These are phyloP conservation scores for Epizoanthus ramosus DNA, from an alignment of 92 coral and sea anemone species.

Conservation along the genomic window DNA sequence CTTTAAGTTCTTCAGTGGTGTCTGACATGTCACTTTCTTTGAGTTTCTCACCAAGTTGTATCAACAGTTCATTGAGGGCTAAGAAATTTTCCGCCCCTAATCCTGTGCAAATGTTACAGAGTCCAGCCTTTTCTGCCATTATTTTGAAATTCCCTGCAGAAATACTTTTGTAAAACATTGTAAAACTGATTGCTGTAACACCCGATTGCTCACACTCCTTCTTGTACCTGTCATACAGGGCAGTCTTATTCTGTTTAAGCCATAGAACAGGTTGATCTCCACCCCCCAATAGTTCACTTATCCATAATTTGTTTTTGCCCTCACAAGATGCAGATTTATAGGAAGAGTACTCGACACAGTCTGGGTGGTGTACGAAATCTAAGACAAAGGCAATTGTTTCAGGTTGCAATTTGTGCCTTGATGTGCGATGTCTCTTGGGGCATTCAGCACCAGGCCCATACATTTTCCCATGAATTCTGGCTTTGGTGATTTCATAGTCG, in stretches of 20 bases:
- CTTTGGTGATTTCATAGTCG: conserved; percentile 30
- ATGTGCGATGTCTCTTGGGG: conserved; percentile 3
- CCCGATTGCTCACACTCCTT: conserved; percentile 40
- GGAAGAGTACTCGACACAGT: conserved; percentile 15
- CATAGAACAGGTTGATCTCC: conserved; percentile 44
- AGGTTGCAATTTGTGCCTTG: not conserved
- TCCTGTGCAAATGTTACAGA: conserved; percentile 44
- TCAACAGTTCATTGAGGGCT: conserved; percentile 1
- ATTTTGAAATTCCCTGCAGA: conserved; percentile 34
- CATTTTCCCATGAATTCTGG: conserved; percentile 7
- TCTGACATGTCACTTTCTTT: not conserved
- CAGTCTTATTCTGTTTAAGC: conserved; percentile 37
- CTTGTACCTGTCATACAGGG: conserved; percentile 26
- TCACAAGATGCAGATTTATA: conserved; percentile 12
- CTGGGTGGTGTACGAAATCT: conserved; percentile 34
- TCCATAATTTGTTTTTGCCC: conserved; percentile 19
- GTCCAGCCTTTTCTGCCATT: conserved; percentile 46
- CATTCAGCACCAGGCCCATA: conserved; percentile 28
- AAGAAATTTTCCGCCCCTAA: conserved; percentile 34
- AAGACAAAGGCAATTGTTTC: conserved; percentile 39
- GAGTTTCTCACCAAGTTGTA: conserved; percentile 2
- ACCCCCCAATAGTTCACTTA: conserved; percentile 45
- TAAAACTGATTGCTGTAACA: conserved; percentile 24
- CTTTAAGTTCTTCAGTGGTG: conserved; percentile 16
- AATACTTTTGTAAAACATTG: conserved; percentile 22